Base-by-base conservation (phyloP, 1,140 invertebrate genomes). In the Aricia agestis region DNA sequence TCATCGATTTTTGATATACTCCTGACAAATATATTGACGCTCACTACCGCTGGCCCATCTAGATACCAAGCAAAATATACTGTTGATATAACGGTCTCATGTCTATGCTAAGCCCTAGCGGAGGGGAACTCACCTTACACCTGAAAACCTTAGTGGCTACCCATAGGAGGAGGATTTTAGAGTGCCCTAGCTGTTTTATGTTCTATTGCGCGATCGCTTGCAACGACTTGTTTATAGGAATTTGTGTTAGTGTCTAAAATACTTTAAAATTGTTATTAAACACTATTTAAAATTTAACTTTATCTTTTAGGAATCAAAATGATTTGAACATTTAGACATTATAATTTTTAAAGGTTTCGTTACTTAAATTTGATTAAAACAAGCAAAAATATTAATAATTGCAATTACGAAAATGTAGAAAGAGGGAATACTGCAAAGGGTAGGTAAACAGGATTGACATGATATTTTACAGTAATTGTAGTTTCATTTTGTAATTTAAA, bases 1-100 rank as follows among this genome's bases (percentile, higher is more conserved):
- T 98, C 97, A 96, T 98, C 97, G 94, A 98, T 98, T 95, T 98
- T 98, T 93, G 97, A 97, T 95, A 98, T 98, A 96, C 97, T 98
- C 95, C 97, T 95, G 93, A 98, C 96, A 95, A 97, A 98, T 94
- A 98, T 97, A 95, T 98, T 98, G 94, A 98, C 97, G 93, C 94
- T 94, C 92, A 97, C 96, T 93, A 97, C 95, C 89, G 96, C 96
- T 91, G 96, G 96, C 92, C 96, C 96, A 96, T 96, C 96, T 97
- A 95, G 93, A 85, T 90, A 88, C 85, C 86, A 91, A 90, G 86
- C 87, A 91, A 89, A 91, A 89, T 87, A 87, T 84, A 86, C 77
- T 79, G 75, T 82, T 87, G 80, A 85, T 82, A 83, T 84, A 73
- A 82, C 72, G 74, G 76, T 75, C 76, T 77, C 76, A 77, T 77